Conservation (phyloP, 1,140 invertebrate species). For the Drosophila saltans region DNA sequence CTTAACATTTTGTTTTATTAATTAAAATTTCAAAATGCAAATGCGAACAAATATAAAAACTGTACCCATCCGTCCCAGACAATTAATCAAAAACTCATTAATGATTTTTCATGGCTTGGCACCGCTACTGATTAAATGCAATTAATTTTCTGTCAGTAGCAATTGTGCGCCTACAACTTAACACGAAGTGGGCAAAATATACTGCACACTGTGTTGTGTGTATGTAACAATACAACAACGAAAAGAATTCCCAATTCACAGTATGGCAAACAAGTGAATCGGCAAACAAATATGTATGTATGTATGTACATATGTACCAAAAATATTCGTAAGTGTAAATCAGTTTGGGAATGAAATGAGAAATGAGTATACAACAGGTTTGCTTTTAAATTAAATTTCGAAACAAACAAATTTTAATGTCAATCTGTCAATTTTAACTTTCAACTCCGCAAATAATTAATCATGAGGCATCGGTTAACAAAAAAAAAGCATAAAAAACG, state of each 20-base stretch:
- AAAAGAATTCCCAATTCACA: not conserved
- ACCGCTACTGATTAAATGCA: slow-evolving; percentile 63
- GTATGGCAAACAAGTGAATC: slow-evolving; percentile 39
- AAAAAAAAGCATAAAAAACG: not conserved
- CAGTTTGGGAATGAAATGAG: slow-evolving; percentile 1
- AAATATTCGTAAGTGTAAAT: slow-evolving; percentile 1
- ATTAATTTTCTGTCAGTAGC: slow-evolving; percentile 70
- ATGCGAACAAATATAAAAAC: slow-evolving; percentile 21
- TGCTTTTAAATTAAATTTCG: not conserved
- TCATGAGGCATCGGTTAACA: slow-evolving; percentile 40
- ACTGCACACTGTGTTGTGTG: slow-evolving; percentile 32
- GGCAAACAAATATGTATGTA: slow-evolving; percentile 51
- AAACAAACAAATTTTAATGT: slow-evolving; percentile 33
- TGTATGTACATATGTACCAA: not conserved
- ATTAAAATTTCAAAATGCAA: slow-evolving; percentile 58
- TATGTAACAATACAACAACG: slow-evolving; percentile 18
- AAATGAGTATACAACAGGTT: slow-evolving; percentile 18
- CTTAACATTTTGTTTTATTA: slow-evolving; percentile 36
- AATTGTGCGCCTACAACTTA: slow-evolving; percentile 59
- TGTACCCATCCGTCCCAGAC: slow-evolving; percentile 33
- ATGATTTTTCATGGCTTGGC: slow-evolving; percentile 38
- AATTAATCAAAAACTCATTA: slow-evolving; percentile 65
- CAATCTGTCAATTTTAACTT: slow-evolving; percentile 46
- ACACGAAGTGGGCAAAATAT: slow-evolving; percentile 28
- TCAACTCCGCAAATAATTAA: slow-evolving; percentile 55